phyloP scores from a whole-genome alignment of 2,888 invertebrate species.

The Prosapia bicincta region DNA sequence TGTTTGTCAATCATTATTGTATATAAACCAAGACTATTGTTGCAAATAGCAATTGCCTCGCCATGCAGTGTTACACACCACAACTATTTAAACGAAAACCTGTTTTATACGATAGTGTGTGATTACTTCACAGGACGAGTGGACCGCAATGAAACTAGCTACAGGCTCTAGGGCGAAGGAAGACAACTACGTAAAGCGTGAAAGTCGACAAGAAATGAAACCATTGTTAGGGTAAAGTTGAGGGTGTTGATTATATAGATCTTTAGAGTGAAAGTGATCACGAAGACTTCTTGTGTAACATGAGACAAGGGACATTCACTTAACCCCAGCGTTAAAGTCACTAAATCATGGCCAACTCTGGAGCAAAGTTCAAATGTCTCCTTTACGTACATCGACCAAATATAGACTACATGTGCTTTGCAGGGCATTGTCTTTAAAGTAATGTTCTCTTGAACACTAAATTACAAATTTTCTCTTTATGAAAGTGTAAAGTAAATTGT shows the following conservation, averaged over 20 bases:
- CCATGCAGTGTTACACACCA: no score
- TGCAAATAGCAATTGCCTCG: no score
- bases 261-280: background rate
- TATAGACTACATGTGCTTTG: background rate
- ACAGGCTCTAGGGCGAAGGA: background rate
- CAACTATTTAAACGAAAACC: no score
- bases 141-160: background rate
- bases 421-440: no score
- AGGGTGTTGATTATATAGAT: conserved; percentile 1
- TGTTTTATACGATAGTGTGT: no score
- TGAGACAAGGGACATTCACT: background rate
- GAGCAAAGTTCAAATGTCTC: background rate
- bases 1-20: no score
- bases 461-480: no score
- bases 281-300: background rate
- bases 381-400: background rate
- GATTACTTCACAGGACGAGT: background rate
- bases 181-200: background rate
- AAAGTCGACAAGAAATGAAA: background rate
- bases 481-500: no score
- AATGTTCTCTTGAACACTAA: no score
- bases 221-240: background rate
- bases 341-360: no score
- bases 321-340: background rate
- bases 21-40: no score